These are phyloP conservation scores for Ophioninae sp. DNA, from an alignment of 2,888 invertebrate genomes.

Conservation along the genomic window DNA sequence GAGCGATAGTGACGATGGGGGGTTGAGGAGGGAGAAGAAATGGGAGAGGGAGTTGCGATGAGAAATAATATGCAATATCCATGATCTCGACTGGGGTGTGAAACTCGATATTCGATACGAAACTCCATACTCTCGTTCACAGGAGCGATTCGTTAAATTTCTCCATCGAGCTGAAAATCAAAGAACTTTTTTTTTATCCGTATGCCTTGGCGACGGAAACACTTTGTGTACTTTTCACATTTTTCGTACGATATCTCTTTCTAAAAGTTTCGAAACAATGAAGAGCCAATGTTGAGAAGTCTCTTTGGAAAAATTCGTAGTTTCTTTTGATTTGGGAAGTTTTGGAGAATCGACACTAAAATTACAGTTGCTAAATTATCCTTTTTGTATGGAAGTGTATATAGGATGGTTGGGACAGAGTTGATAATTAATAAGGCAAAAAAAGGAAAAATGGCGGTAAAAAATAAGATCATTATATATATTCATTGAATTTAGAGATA, in stretches of 20 bases:
- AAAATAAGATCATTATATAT: neutral
- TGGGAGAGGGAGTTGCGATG: conserved; percentile 47
- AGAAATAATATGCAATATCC: conserved; percentile 64
- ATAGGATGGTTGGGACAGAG: neutral
- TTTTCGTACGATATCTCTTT: neutral
- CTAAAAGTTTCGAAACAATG: neutral
- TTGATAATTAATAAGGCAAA: neutral
- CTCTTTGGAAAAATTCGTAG: no score
- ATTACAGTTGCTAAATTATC: no score
- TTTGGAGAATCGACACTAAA: no score
- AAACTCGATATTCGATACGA: conserved; percentile 60
- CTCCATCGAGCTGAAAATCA: conserved; percentile 20
- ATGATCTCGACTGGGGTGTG: conserved; percentile 49
- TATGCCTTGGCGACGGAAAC: neutral
- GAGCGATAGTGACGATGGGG: neutral
- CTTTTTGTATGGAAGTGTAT: no score
- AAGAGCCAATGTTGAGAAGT: neutral
- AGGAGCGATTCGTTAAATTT: conserved; percentile 44
- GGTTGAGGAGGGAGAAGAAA: conserved; percentile 14
- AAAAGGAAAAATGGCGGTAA: neutral
- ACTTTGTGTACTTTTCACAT: neutral
- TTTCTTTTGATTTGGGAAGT: no score
- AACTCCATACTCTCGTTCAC: conserved; percentile 59
- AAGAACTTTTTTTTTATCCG: neutral
- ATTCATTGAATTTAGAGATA: neutral